phyloP scores from a whole-genome alignment of 2,888 invertebrate genomes.

The Diaphora mendica region DNA sequence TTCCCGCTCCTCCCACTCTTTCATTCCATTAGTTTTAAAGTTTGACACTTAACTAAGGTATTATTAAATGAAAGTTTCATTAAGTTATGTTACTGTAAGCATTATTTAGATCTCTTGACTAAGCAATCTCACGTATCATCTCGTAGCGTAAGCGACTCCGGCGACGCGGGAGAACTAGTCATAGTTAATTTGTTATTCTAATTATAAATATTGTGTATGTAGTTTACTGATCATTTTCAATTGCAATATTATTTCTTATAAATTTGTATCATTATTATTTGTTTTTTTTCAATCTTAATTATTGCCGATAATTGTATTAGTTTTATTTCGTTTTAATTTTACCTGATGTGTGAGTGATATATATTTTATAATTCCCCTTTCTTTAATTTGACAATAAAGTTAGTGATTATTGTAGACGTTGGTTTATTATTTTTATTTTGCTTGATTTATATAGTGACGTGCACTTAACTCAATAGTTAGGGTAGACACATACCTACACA shows the following conservation, averaged over 20 bases:
- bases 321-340: slow-evolving; percentile 39
- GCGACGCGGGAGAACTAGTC: slow-evolving; percentile 72
- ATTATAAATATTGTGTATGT: slow-evolving; percentile 41
- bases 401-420: slow-evolving; percentile 45
- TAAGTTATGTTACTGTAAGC: slow-evolving; percentile 59
- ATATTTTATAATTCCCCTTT: slow-evolving; percentile 33
- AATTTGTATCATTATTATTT: slow-evolving; percentile 52
- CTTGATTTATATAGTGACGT: slow-evolving; percentile 25
- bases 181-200: slow-evolving; percentile 60
- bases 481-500: slow-evolving; percentile 27
- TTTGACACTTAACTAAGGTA: slow-evolving; percentile 57
- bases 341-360: slow-evolving; percentile 45
- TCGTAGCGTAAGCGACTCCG: slow-evolving; percentile 59
- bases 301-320: slow-evolving; percentile 48
- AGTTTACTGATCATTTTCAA: slow-evolving; percentile 54
- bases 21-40: slow-evolving; percentile 75
- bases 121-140: slow-evolving; percentile 71
- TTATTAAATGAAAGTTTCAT: slow-evolving; percentile 45
- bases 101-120: slow-evolving; percentile 73
- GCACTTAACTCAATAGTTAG: slow-evolving; percentile 30
- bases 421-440: slow-evolving; percentile 35
- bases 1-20: slow-evolving; percentile 25
- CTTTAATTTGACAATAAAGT: slow-evolving; percentile 54
- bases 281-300: slow-evolving; percentile 50
- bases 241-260: slow-evolving; percentile 59